Evolutionary conservation across 2,797 vertebrate species (phyloP).

Genomic region (Apodemus agrarius): DNA sequence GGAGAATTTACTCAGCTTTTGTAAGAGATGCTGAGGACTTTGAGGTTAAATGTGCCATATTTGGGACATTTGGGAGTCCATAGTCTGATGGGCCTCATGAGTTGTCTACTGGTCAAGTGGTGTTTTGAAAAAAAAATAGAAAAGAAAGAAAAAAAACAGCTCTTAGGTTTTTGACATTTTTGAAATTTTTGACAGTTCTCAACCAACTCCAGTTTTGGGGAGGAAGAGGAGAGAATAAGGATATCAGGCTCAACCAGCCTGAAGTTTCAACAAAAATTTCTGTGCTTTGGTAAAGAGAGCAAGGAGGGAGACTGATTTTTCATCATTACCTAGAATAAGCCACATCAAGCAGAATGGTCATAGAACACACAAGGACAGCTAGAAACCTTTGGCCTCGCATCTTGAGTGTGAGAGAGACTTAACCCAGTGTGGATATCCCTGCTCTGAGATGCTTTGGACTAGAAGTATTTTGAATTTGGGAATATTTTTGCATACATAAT

Average conservation of each 20-base stretch:
- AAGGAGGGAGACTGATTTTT: neutral
- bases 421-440: neutral
- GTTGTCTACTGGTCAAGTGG: neutral
- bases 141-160: too few relatives aligned
- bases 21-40: neutral
- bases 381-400: neutral
- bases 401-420: neutral
- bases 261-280: conserved; percentile 26
- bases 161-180: neutral
- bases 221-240: too few relatives aligned
- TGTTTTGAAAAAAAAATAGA: neutral
- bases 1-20: conserved; percentile 19
- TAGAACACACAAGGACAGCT: neutral
- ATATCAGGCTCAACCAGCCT: neutral
- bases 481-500: neutral
- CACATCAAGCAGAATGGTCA: neutral
- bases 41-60: conserved; percentile 22
- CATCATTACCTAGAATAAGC: conserved; percentile 29
- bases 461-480: neutral
- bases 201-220: neutral
- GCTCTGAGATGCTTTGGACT: neutral
- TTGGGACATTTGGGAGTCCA: too few relatives aligned
- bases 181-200: conserved; percentile 20
- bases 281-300: neutral
- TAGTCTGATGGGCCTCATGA: neutral